Evolutionary conservation across 2,113 vertebrate species (phyloP), one percentile per base, ranked within the genome.

Genomic region (Peromyscus californicus): DNA sequence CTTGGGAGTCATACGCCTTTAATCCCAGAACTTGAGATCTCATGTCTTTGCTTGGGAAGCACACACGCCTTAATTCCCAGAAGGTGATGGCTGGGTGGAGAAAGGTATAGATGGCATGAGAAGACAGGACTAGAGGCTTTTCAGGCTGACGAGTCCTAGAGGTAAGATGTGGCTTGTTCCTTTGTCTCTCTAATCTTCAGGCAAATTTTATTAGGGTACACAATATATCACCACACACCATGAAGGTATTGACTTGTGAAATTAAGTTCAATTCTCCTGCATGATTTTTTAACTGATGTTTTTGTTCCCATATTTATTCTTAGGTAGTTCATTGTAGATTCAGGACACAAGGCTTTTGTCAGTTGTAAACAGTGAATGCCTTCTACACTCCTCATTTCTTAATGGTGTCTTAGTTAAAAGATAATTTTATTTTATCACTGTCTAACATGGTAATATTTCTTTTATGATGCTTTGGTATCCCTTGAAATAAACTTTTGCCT

Each of bases 281-380:
- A 1, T 29, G 33, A 5, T 91, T 83, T 88, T 92, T 36, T 61
- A 83, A 69, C 6, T 74, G 39, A 22, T 3, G 2, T 84, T 87
- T 95, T 95, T 82, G 24, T 48, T 69, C 21, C 90, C 74, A 61
- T n/a, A 74, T 84, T 92, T 78, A 84, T 72, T 76, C 83, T 9
- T 59, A 91, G 90, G 42, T 16, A 72, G 17, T 85, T 85, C 54
- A 79, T 74, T 85, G 36, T 17, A 89, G 36, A 65, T 87, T 91
- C 39, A 74, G 26, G 39, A 33, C 59, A 26, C 59, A 76, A 72
- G 39, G 45, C 39, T 78, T 63, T 65, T 51, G 19, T 89, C 31
- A 67, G 16, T 72, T 74, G 31, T 57, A 85, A 69, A 63, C 51
- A 48, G 7, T 85, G 78, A 89, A 69, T 83, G 70, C 59, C 21